Percentiles rank a stretch among this genome's conserved stretches.
These are phyloP conservation scores for Galago senegalensis DNA, from an alignment of 2,797 vertebrate genomes.

Conservation along the genomic window DNA sequence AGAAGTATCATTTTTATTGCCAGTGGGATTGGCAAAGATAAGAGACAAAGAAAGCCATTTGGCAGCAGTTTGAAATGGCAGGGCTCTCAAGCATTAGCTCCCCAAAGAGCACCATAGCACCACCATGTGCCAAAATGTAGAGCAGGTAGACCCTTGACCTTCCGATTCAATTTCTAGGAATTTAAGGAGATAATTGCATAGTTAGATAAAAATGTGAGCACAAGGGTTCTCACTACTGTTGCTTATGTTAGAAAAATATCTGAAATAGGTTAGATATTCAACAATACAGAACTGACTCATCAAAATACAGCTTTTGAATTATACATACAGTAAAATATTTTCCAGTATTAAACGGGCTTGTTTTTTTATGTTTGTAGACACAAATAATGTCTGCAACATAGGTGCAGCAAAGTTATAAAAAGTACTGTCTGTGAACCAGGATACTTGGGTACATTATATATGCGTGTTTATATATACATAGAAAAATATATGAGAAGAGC, in stretches of 20 bases:
- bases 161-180: background rate
- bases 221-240: background rate
- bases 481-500: background rate
- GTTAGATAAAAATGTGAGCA: background rate
- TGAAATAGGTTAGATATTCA: background rate
- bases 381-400: background rate
- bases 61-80: background rate
- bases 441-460: background rate
- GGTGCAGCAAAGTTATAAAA: background rate
- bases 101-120: background rate
- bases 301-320: constrained; percentile 2
- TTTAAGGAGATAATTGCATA: background rate
- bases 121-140: background rate
- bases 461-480: background rate
- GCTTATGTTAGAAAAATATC: background rate
- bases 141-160: background rate
- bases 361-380: background rate
- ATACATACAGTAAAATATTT: background rate
- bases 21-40: background rate
- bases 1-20: background rate
- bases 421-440: background rate
- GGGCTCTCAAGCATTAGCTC: background rate
- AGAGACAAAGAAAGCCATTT: background rate
- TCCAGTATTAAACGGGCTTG: background rate
- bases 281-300: background rate